Conservation (phyloP, 2,113 vertebrate genomes). For the Cervus canadensis region DNA sequence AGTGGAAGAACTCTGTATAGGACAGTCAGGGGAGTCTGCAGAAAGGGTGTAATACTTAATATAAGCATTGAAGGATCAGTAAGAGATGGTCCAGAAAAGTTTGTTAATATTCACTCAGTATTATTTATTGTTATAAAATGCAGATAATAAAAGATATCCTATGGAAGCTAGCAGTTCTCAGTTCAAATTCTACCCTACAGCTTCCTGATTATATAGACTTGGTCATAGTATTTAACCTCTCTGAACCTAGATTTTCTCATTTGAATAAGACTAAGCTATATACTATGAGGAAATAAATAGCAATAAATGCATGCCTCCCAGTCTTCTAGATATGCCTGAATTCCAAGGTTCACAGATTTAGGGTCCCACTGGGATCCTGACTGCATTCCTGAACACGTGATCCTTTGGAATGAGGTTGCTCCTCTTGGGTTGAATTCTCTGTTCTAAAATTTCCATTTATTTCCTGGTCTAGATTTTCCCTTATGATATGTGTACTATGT, state of each 20-base stretch:
- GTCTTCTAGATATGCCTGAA: background rate
- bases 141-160: background rate
- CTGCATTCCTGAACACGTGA: background rate
- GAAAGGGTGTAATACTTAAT: background rate
- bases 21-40: background rate
- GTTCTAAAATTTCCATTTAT: background rate
- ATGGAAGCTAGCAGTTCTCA: background rate
- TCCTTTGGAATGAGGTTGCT: background rate
- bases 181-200: background rate
- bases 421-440: background rate
- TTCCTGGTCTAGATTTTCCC: background rate
- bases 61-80: background rate
- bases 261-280: background rate
- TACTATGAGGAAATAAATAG: background rate
- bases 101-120: background rate
- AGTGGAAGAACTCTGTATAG: background rate
- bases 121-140: background rate
- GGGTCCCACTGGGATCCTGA: background rate
- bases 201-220: background rate
- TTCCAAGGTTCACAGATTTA: background rate
- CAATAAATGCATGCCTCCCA: background rate
- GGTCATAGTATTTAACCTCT: background rate
- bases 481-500: background rate
- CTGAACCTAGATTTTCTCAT: background rate
- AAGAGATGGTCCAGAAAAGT: background rate